Percentiles rank a stretch among this genome's conserved stretches.
These are phyloP conservation scores for Zootermopsis nevadensis DNA, from an alignment of 2,888 invertebrate genomes.

Conservation along the genomic window DNA sequence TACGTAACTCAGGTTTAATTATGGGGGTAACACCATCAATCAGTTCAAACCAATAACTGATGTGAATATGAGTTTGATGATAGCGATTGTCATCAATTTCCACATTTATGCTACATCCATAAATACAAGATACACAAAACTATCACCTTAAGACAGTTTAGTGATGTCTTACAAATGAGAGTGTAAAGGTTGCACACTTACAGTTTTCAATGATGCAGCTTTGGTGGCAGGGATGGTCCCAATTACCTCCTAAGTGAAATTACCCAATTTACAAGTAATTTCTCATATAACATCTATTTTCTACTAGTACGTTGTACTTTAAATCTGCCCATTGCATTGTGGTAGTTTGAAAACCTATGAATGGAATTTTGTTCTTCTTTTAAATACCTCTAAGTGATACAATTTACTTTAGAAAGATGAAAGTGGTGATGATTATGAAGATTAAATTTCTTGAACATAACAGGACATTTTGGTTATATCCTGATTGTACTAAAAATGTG, in stretches of 20 bases:
- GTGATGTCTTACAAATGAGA: background rate
- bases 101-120: background rate
- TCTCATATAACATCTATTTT: background rate
- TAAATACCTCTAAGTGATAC: background rate
- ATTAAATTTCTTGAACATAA: constrained; percentile 4
- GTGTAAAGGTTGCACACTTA: background rate
- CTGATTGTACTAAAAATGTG: constrained; percentile 18
- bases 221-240: constrained; percentile 11
- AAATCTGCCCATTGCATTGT: background rate
- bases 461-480: background rate
- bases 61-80: background rate
- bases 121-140: too few species aligned
- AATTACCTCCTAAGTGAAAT: background rate
- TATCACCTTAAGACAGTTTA: too few species aligned
- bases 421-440: background rate
- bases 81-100: background rate
- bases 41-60: background rate
- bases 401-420: background rate
- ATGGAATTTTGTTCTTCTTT: background rate
- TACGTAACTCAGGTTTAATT: background rate
- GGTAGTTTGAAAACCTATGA: background rate
- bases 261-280: background rate
- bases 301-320: background rate
- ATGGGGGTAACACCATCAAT: background rate
- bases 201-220: background rate